Conservation (phyloP, 2,113 vertebrate species). For the Egretta garzetta region DNA sequence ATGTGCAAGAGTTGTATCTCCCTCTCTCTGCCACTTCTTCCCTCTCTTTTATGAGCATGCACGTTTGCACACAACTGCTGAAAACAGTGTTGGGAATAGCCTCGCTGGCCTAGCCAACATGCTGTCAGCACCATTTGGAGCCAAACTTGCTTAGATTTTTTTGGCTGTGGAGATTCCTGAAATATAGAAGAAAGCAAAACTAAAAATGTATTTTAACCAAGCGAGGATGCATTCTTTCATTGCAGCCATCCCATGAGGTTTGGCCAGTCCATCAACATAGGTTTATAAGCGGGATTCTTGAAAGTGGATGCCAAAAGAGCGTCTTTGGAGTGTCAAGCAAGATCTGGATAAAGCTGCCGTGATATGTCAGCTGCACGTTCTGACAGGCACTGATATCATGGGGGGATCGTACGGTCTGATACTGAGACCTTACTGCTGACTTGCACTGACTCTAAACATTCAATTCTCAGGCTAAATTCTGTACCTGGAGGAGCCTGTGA, state of each 20-base stretch:
- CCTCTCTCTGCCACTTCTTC: background rate
- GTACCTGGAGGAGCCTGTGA: background rate
- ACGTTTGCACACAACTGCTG: rapidly evolving
- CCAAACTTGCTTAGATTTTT: background rate
- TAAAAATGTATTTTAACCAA: background rate
- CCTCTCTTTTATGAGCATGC: background rate
- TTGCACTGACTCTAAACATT: background rate
- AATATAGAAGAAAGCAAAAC: background rate
- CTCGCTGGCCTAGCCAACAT: background rate
- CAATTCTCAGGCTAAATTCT: background rate
- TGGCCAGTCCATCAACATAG: background rate
- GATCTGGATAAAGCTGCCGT: background rate
- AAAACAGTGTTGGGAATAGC: background rate
- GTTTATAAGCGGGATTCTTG: background rate
- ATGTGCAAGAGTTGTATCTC: background rate
- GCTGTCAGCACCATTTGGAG: background rate
- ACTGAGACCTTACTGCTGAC: background rate
- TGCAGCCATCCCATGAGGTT: background rate
- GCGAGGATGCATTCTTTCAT: background rate
- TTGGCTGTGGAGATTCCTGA: background rate
- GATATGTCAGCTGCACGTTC: background rate
- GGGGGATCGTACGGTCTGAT: background rate
- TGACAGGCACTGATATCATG: background rate
- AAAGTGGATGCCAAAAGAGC: background rate
- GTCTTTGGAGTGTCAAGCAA: background rate